Base-by-base conservation (phyloP, 2,888 invertebrate species). In the Tinea pellionella region DNA sequence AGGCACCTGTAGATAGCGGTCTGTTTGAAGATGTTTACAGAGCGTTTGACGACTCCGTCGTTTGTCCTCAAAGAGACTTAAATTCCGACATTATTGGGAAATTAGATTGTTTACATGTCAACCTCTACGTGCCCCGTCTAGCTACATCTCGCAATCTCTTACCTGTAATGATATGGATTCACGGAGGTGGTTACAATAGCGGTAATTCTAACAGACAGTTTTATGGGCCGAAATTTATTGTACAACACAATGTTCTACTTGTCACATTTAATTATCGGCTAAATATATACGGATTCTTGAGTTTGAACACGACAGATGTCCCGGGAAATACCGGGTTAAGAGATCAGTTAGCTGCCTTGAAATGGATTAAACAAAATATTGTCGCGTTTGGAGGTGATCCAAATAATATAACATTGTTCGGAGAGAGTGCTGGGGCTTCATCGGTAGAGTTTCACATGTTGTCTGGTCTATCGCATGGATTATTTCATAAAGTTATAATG, bases 201-300 rank as follows among this genome's bases (percentile, higher is more conserved):
- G 78, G 78, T 9, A 63, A 56, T 24, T 65, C 67, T 6, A 63
- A 65, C 1, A 71, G 67, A 64, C 61, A 62, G 1, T 0, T 66
- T 0, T 70, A 63, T 57, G 74, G 73, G 0, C 75, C 80, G 4
- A 70, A 64, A 57, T 76, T 66, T 59, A 62, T 79, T 9, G 68
- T 79, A 8, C 69, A 67, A 60, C 73, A 78, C 65, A 70, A 75
- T 16, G 68, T 80, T 16, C 71, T 80, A 19, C 51, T 80, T 1
- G 73, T 80, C 0, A 70, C 72, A 1, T 29, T 80, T 0, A 77
- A 73, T 59, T 77, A 80, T 60, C 68, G 80, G 6, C 57, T 73
- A 0, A 77, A 75, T n/a, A 68, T 75, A 0, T 80, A 76, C 57
- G 80, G 80, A 9, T 80, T 80, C 60, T 75, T 80, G 75, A 78